Base-by-base conservation (phyloP, 2,888 invertebrate genomes). In the Lithophane leautieri region DNA sequence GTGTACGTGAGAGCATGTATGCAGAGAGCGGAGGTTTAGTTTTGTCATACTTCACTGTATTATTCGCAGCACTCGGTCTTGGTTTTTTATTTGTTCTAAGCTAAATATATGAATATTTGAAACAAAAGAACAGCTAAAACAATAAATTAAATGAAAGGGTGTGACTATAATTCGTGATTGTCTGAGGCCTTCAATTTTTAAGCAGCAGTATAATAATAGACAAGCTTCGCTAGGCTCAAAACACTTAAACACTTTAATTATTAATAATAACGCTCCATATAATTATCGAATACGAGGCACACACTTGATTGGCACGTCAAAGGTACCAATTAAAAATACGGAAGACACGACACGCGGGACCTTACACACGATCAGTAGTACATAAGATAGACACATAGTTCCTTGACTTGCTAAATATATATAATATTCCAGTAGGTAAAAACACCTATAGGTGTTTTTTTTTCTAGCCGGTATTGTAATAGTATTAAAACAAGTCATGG, bases 281-380 rank as follows among this genome's bases (percentile, higher is more conserved):
- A 70, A 83, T 83, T 72, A 70, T 71, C n/a, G 54, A 66, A 79
- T 58, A 74, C 60, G 71, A 78, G 52, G 40, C 70, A 63, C 40
- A 56, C 42, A 40, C 44, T 50, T 66, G 58, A 73, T 84, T 73
- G 78, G 67, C 72, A 68, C 68, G 66, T 69, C 68, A 79, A 72
- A 69, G 68, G 71, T 77, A 82, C 77, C 81, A 84, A 82, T 85
- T 85, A 76, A 78, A 67, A 68, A 69, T 78, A 66, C 84, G 83
- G 83, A 83, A 83, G 81, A 77, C 71, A 86, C 76, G 71, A 73
- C 40, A 34, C 19, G 56, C 52, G 70, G 76, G 76, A 77, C 77
- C 69, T 63, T 40, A 69, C 56, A 67, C 72, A 76, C 69, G 71
- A 76, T 52, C 61, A 62, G n/a, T 61, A 68, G 14, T 68, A 67